Percentiles rank a stretch among this genome's conserved stretches.
Evolutionary conservation across 2,888 invertebrate species (phyloP).

Genomic region (Caenorhabditis doughertyi): DNA sequence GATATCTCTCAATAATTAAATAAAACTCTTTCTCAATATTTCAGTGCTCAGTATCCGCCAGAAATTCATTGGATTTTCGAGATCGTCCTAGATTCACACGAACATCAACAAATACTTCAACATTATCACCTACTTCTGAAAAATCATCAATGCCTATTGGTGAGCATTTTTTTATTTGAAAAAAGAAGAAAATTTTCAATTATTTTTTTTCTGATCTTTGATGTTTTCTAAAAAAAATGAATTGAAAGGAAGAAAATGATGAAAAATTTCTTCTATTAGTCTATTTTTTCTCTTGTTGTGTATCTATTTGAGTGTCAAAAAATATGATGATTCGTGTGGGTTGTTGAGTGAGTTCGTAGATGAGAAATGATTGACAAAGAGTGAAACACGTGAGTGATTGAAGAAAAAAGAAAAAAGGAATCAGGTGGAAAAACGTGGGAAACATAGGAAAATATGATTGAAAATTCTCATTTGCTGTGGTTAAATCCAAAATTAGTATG

Average conservation of each 20-base stretch:
- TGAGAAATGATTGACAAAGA: conserved; percentile 54
- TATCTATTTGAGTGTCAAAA: conserved; percentile 23
- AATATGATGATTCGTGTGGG: conserved; percentile 30
- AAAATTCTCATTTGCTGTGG: neutral
- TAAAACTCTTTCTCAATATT: neutral
- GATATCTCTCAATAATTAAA: neutral
- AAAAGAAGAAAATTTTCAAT: neutral
- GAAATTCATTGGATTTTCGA: conserved; percentile 47
- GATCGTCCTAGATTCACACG: conserved; percentile 46
- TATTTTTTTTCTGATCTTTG: conserved; percentile 35
- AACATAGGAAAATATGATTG: neutral
- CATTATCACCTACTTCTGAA: conserved; percentile 48
- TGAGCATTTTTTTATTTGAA: conserved; percentile 17
- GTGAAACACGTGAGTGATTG: conserved; percentile 23
- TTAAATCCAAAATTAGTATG: neutral
- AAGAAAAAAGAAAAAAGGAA: conserved; percentile 1
- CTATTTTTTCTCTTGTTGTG: conserved; percentile 10
- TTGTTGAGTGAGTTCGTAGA: conserved; percentile 38
- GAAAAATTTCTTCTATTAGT: neutral
- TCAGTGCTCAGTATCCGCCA: conserved; percentile 48
- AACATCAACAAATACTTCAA: conserved; percentile 45
- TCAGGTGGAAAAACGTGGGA: conserved; percentile 28
- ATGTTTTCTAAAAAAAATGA: too few species aligned
- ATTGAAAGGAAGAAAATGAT: neutral
- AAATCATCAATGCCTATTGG: conserved; percentile 43